Conservation (phyloP, 1,140 invertebrate species). For the Lithobius niger region DNA sequence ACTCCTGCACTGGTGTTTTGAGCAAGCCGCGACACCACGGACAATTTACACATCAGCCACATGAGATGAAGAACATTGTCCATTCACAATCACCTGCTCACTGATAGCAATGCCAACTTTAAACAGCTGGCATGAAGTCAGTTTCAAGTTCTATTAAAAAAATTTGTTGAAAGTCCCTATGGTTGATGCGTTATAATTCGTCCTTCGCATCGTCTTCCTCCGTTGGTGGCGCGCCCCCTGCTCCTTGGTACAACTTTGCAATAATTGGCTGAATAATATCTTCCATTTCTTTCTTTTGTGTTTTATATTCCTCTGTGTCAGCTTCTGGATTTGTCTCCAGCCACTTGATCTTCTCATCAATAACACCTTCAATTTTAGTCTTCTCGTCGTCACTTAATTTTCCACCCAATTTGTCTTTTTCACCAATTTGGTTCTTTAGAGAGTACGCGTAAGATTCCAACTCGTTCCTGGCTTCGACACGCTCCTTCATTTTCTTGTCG, state of each 20-base stretch:
- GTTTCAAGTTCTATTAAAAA: too few species aligned
- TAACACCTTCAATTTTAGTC: constrained; percentile 81
- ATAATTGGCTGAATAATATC: constrained; percentile 95
- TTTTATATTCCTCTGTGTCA: constrained; percentile 85
- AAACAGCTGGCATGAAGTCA: too few species aligned
- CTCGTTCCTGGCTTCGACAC: constrained; percentile 87
- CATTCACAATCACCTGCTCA: too few species aligned
- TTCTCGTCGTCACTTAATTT: constrained; percentile 88
- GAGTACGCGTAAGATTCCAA: constrained; percentile 96
- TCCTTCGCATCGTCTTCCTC: constrained; percentile 72
- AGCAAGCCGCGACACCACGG: too few species aligned
- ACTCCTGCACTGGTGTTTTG: too few species aligned
- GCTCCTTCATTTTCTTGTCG: constrained; percentile 94
- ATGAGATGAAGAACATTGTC: too few species aligned
- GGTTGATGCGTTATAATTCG: constrained; percentile 64
- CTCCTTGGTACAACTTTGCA: constrained; percentile 85
- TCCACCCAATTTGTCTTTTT: constrained; percentile 95
- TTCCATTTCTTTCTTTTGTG: constrained; percentile 94
- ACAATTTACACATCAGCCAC: too few species aligned
- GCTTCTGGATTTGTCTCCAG: constrained; percentile 90
- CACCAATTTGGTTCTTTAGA: constrained; percentile 90
- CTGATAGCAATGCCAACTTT: too few species aligned
- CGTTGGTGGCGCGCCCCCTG: constrained; percentile 39
- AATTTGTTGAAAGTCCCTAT: too few species aligned
- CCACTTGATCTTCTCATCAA: constrained; percentile 97